These are phyloP conservation scores for Ceratitis capitata DNA, from an alignment of 1,140 invertebrate genomes.

Conservation along the genomic window DNA sequence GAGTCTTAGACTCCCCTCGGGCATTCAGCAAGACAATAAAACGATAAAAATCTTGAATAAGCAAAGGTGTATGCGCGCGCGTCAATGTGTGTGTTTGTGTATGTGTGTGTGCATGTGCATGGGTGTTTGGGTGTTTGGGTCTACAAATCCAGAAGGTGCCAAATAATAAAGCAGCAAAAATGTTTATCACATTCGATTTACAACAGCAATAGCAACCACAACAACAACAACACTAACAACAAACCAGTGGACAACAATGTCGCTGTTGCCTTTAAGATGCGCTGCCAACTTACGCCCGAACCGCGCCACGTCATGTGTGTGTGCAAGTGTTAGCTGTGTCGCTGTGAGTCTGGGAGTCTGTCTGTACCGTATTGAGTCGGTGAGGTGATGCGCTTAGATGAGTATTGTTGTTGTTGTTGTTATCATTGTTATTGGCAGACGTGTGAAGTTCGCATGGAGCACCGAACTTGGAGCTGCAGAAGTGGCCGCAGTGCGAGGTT, in stretches of 20 bases:
- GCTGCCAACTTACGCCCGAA: slow-evolving; percentile 27
- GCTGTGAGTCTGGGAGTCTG: background rate
- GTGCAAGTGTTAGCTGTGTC: background rate
- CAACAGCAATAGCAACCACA: background rate
- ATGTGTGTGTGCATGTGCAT: background rate
- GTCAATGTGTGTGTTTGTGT: background rate
- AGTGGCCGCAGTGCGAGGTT: background rate
- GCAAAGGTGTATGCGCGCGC: background rate
- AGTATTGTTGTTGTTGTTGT: background rate
- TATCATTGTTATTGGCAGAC: background rate
- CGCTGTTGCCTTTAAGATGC: background rate
- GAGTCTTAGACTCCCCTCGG: background rate
- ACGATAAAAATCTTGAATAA: background rate
- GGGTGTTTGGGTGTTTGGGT: background rate
- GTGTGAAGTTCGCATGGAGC: background rate
- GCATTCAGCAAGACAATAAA: background rate
- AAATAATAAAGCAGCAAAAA: slow-evolving; percentile 3
- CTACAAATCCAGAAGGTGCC: background rate
- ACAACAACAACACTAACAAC: background rate
- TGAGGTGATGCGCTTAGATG: background rate
- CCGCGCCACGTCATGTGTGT: background rate
- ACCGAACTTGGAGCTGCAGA: background rate
- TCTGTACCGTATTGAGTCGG: background rate
- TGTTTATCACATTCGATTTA: background rate
- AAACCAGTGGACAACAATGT: slow-evolving; percentile 13